Evolutionary conservation across 2,888 invertebrate genomes (phyloP).

Genomic region (Philopedon plagiatum): DNA sequence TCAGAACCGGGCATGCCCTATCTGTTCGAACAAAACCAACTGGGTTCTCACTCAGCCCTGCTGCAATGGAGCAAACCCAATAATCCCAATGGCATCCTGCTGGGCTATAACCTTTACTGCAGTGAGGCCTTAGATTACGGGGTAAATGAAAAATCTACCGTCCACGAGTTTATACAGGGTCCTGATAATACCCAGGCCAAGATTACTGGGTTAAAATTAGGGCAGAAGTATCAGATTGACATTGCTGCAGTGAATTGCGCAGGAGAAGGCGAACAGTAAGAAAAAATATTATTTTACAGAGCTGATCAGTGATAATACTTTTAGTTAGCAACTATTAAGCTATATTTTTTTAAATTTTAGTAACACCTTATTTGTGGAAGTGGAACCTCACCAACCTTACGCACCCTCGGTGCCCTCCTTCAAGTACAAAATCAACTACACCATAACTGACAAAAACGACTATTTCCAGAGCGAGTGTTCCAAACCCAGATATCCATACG

Average conservation of each 20-base stretch:
- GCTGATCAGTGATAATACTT: too few relatives aligned
- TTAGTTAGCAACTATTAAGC: too few relatives aligned
- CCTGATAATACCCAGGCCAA: slow-evolving; percentile 61
- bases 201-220: slow-evolving; percentile 58
- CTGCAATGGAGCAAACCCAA: slow-evolving; percentile 61
- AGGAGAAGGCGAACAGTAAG: slow-evolving; percentile 62
- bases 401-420: slow-evolving; percentile 60
- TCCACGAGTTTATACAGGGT: slow-evolving; percentile 58
- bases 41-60: slow-evolving; percentile 58
- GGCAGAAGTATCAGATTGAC: slow-evolving; percentile 58
- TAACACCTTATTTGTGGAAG: slow-evolving; percentile 56
- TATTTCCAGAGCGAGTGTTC: slow-evolving; percentile 53
- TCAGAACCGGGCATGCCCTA: slow-evolving; percentile 60
- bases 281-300: too few relatives aligned
- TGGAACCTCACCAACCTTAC: slow-evolving; percentile 57
- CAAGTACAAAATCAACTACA: slow-evolving; percentile 60
- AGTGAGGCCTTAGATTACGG: slow-evolving; percentile 57
- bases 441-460: slow-evolving; percentile 54
- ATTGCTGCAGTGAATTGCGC: slow-evolving; percentile 62
- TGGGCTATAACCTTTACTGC: slow-evolving; percentile 62
- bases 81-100: slow-evolving; percentile 60
- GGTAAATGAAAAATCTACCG: slow-evolving; percentile 56
- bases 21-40: slow-evolving; percentile 58
- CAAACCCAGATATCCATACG: slow-evolving; percentile 47
- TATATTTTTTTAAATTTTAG: too few relatives aligned